Conservation (phyloP, 1,140 invertebrate genomes). For the Hylyphantes graminicola region DNA sequence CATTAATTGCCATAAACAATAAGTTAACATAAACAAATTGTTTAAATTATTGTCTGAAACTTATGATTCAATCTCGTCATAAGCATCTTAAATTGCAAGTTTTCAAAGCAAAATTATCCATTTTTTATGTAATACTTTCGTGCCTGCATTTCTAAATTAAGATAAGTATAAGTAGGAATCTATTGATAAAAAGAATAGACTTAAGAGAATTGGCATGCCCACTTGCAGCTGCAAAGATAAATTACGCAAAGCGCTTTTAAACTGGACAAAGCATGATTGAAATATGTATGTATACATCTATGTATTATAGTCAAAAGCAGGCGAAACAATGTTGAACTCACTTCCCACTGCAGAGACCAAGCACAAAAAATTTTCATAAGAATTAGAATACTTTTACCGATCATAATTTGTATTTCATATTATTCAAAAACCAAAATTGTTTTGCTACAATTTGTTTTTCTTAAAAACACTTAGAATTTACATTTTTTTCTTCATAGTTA, state of each 20-base stretch:
- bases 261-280: constrained; percentile 13
- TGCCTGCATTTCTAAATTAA: background rate
- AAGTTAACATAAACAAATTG: too few relatives aligned
- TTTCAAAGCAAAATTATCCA: too few relatives aligned
- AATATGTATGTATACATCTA: constrained; percentile 33
- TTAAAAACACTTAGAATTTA: too few relatives aligned
- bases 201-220: constrained; percentile 30
- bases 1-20: too few relatives aligned
- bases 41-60: too few relatives aligned
- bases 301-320: constrained; percentile 42
- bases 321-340: constrained; percentile 57
- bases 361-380: constrained; percentile 52
- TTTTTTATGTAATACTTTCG: too few relatives aligned
- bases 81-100: too few relatives aligned
- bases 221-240: constrained; percentile 25
- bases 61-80: too few relatives aligned
- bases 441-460: background rate
- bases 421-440: background rate
- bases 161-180: background rate
- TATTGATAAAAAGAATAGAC: background rate
- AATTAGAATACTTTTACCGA: constrained; percentile 38
- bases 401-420: background rate
- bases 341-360: constrained; percentile 54
- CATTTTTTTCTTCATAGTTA: too few relatives aligned
- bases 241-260: constrained; percentile 6